These are phyloP conservation scores for Aurelia aurita DNA, from an alignment of 30 jellyfish, hydroid and myxozoan genomes.

Conservation along the genomic window DNA sequence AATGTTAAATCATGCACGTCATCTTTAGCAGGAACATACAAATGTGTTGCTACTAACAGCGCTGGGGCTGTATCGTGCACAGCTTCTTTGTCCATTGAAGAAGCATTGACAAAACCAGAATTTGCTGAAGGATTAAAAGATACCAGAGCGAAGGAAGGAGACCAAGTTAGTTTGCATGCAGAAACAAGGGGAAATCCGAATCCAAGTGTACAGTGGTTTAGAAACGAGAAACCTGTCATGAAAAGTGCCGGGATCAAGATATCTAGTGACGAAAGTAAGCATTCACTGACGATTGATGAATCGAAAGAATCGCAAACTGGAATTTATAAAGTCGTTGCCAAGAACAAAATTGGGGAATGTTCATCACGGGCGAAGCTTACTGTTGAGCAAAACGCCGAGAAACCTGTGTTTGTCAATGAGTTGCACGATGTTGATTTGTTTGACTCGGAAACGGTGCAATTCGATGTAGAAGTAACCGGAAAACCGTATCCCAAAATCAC, in stretches of 20 bases:
- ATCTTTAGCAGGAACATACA: constrained; percentile 78
- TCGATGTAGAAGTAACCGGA: constrained; percentile 76
- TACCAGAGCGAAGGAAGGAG: constrained; percentile 58
- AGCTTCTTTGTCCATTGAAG: constrained; percentile 79
- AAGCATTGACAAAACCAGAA: constrained; percentile 76
- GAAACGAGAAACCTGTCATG: constrained; percentile 53
- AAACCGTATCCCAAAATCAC: constrained; percentile 87
- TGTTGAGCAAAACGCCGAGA: constrained; percentile 59
- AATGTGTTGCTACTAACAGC: constrained; percentile 66
- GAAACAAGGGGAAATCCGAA: constrained; percentile 82
- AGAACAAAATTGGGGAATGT: constrained; percentile 86
- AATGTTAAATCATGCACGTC: constrained; percentile 44
- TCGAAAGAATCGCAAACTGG: constrained; percentile 74
- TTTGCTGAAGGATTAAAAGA: constrained; percentile 69
- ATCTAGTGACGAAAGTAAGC: constrained; percentile 7
- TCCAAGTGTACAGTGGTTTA: constrained; percentile 89
- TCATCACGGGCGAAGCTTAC: constrained; percentile 72
- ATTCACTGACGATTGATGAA: constrained; percentile 25
- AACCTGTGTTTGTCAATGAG: constrained; percentile 59
- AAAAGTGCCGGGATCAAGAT: constrained; percentile 26
- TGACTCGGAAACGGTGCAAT: constrained; percentile 60
- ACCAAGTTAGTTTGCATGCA: constrained; percentile 61
- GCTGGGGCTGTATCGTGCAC: constrained; percentile 81
- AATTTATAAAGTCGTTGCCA: constrained; percentile 71
- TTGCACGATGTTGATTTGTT: constrained; percentile 50